phyloP scores from a whole-genome alignment of 2,888 invertebrate species.

The Erynnis tages region DNA sequence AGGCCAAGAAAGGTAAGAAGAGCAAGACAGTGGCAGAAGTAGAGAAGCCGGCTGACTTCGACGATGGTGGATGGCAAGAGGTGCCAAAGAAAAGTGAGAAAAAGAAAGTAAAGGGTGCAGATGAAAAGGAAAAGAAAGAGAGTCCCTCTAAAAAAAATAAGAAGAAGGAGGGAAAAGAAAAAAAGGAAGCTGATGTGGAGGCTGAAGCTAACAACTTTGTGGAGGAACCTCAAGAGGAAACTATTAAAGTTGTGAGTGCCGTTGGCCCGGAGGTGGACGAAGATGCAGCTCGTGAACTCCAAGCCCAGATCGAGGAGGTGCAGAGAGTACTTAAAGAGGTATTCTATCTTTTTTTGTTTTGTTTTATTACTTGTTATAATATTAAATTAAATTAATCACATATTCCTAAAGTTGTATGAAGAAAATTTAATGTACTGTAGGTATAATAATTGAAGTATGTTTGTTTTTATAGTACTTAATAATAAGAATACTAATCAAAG shows the following conservation, averaged over 20 bases:
- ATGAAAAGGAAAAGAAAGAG: slow-evolving; percentile 70
- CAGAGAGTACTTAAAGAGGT: slow-evolving; percentile 71
- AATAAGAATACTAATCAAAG: no score
- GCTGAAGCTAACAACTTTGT: slow-evolving; percentile 50
- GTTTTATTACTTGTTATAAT: no score
- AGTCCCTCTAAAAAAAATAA: slow-evolving; percentile 76
- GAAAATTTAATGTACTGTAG: no score
- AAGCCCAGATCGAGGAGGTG: slow-evolving; percentile 73
- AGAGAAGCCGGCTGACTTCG: slow-evolving; percentile 87
- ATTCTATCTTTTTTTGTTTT: neutral
- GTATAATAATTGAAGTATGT: no score
- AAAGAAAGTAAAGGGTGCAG: slow-evolving; percentile 84
- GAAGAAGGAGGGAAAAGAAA: no score
- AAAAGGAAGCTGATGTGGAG: slow-evolving; percentile 70
- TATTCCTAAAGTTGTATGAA: no score
- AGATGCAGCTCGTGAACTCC: slow-evolving; percentile 64
- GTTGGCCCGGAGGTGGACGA: slow-evolving; percentile 67
- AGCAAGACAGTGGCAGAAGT: slow-evolving; percentile 73
- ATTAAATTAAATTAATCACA: no score
- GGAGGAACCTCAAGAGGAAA: slow-evolving; percentile 57
- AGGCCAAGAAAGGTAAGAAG: slow-evolving; percentile 83
- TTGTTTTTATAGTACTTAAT: no score
- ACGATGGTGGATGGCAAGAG: slow-evolving; percentile 89
- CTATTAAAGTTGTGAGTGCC: slow-evolving; percentile 69
- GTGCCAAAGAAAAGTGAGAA: slow-evolving; percentile 87